These are phyloP conservation scores for Drosophila acutilabella DNA, from an alignment of 2,888 invertebrate species.

Conservation along the genomic window DNA sequence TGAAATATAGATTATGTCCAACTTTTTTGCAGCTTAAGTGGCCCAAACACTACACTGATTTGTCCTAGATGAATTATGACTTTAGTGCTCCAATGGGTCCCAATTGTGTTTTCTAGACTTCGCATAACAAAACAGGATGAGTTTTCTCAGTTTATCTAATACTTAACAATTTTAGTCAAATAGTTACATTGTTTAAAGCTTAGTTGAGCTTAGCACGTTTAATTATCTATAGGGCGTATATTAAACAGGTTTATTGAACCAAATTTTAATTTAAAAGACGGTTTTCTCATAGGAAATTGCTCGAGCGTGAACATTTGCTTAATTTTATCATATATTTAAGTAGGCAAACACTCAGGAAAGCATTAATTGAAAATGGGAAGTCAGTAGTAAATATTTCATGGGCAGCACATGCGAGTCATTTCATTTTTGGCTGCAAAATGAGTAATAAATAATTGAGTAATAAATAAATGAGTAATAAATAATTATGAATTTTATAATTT, in stretches of 20 bases:
- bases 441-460: neutral
- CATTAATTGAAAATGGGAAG: neutral
- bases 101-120: neutral
- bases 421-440: neutral
- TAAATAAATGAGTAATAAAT: too few species aligned
- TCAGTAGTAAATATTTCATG: neutral
- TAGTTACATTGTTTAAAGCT: neutral
- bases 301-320: neutral
- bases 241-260: neutral
- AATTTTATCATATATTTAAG: neutral
- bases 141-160: neutral
- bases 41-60: constrained; percentile 2
- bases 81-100: neutral
- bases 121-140: neutral
- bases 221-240: neutral
- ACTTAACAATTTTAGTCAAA: neutral
- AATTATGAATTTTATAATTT: too few species aligned
- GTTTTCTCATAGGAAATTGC: neutral
- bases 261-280: neutral
- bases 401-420: neutral
- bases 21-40: constrained; percentile 24
- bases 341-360: neutral
- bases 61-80: neutral
- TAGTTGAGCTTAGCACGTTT: neutral
- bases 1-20: constrained; percentile 38